These are phyloP conservation scores for Drosophila suboccidentalis DNA, from an alignment of 2,888 invertebrate species.

Conservation along the genomic window DNA sequence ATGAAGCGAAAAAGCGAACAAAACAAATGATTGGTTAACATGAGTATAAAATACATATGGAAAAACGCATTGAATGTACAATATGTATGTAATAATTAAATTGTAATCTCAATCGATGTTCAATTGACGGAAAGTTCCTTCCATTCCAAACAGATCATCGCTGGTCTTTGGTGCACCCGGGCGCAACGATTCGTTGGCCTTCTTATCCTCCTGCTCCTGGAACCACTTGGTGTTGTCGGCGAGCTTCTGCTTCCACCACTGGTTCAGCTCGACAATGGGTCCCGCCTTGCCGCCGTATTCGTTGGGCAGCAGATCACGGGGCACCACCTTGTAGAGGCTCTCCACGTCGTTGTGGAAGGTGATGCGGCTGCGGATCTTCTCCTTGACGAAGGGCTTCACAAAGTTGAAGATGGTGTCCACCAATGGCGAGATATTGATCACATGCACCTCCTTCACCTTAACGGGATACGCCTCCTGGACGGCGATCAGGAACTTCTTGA, in stretches of 20 bases:
- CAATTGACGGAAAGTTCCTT: conserved; percentile 94
- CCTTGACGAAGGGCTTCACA: conserved; percentile 94
- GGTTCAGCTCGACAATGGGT: conserved; percentile 90
- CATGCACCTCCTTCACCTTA: conserved; percentile 94
- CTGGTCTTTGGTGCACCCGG: conserved; percentile 94
- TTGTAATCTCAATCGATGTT: conserved; percentile 89
- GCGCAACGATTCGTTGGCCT: conserved; percentile 92
- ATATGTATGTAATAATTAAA: conserved; percentile 10
- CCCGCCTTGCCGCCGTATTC: conserved; percentile 95
- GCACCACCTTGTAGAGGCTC: conserved; percentile 91
- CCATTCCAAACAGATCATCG: conserved; percentile 95
- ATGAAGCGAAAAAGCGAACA: conserved; percentile 74
- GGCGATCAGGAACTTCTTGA: conserved; percentile 94
- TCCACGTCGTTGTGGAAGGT: conserved; percentile 91
- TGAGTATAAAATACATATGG: conserved; percentile 33
- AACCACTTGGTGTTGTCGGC: conserved; percentile 93
- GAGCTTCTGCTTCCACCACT: conserved; percentile 92
- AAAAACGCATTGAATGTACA: conserved; percentile 14
- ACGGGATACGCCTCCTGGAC: conserved; percentile 96
- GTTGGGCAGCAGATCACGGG: conserved; percentile 91
- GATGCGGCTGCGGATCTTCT: conserved; percentile 94
- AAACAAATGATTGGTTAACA: conserved; percentile 61
- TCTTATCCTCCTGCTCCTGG: conserved; percentile 91
- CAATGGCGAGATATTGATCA: conserved; percentile 93
- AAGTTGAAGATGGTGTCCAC: conserved; percentile 94